These are phyloP conservation scores for Romanogobio albipinnatus DNA, from an alignment of 2,113 vertebrate species.

Conservation along the genomic window DNA sequence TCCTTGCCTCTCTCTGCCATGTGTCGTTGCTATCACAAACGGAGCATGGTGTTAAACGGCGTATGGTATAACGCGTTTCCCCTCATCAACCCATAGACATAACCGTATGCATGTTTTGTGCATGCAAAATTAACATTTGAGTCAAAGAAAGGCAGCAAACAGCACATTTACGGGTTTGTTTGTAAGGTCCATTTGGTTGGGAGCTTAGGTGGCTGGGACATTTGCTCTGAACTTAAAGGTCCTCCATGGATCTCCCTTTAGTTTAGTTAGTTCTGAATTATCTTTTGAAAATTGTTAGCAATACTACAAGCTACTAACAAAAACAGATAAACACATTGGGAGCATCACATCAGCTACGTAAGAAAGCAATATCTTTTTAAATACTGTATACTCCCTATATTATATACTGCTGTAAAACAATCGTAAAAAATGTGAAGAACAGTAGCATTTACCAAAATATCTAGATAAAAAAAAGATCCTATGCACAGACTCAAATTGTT, in stretches of 20 bases:
- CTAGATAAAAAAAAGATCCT: not conserved
- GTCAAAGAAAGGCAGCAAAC: slow-evolving; percentile 13
- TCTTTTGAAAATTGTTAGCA: not conserved
- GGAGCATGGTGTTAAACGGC: slow-evolving; percentile 65
- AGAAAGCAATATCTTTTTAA: not conserved
- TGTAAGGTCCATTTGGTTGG: not conserved
- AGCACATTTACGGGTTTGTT: not conserved
- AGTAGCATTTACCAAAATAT: not conserved
- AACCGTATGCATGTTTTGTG: not conserved
- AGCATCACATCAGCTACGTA: not conserved
- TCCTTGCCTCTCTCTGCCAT: slow-evolving; percentile 15
- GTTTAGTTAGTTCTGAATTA: not conserved
- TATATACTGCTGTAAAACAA: not conserved
- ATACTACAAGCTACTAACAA: not conserved
- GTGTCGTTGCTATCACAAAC: slow-evolving; percentile 55
- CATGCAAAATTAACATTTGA: slow-evolving; percentile 32
- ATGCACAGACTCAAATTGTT: not conserved
- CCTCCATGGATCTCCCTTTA: not conserved
- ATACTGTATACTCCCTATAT: not conserved
- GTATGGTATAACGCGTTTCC: slow-evolving; percentile 54
- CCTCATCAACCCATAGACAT: slow-evolving; percentile 46
- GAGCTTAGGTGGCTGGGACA: not conserved
- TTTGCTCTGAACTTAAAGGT: not conserved
- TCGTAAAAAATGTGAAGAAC: not conserved
- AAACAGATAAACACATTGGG: not conserved